Evolutionary conservation across 2,888 invertebrate genomes (phyloP).

Genomic region (Pediacus dermestoides): DNA sequence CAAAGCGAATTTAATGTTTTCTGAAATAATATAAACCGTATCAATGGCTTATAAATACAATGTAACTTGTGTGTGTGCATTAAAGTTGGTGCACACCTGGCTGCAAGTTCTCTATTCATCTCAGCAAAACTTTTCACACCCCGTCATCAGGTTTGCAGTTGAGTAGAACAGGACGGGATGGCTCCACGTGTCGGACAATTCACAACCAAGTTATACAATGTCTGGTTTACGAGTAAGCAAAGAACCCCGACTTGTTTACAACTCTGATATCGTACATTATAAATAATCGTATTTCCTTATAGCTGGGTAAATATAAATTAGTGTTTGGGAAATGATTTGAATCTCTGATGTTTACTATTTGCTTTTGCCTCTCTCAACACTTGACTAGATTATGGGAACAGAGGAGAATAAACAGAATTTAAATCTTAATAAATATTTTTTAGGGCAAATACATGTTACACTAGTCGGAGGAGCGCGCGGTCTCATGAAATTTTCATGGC

Average conservation of each 20-base stretch:
- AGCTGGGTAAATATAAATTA: conserved; percentile 42
- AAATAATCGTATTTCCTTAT: conserved; percentile 39
- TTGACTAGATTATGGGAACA: conserved; percentile 2
- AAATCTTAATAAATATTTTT: not conserved
- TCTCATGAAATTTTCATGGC: no score
- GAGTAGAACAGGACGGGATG: conserved; percentile 9
- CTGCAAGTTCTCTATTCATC: no score
- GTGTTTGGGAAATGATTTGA: conserved; percentile 39
- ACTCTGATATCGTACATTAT: conserved; percentile 34
- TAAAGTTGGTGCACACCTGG: conserved; percentile 15
- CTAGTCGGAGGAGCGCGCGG: no score
- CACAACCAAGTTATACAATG: conserved; percentile 19
- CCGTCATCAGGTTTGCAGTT: conserved; percentile 6
- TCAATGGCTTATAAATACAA: conserved; percentile 20
- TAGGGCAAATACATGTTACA: no score
- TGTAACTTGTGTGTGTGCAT: conserved; percentile 4
- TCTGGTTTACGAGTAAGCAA: conserved; percentile 33
- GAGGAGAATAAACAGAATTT: conserved; percentile 1
- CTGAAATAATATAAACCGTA: conserved; percentile 14
- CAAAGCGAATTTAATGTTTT: no score
- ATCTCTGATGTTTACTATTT: conserved; percentile 20
- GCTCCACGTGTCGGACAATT: conserved; percentile 9
- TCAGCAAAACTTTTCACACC: not conserved
- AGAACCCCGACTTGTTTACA: conserved; percentile 34
- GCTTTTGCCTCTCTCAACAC: not conserved